Evolutionary conservation across 2,113 vertebrate genomes (phyloP).

Genomic region (Anguilla rostrata): DNA sequence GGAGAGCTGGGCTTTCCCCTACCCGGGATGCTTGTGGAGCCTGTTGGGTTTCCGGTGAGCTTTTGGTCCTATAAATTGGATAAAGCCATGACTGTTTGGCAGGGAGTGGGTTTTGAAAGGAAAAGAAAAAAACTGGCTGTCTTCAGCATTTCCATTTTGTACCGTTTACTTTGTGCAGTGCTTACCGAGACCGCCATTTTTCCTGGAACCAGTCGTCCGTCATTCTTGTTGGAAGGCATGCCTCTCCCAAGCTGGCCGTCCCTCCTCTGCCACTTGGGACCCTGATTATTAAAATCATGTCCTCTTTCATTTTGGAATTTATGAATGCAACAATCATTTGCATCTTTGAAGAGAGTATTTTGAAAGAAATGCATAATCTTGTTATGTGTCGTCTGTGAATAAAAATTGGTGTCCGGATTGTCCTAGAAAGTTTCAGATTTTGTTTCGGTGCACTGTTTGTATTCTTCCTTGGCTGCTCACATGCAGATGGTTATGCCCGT

Average conservation of each 20-base stretch:
- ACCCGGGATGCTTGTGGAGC: not conserved
- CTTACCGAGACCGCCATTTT: not conserved
- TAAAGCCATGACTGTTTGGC: not conserved
- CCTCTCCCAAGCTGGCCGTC: not conserved
- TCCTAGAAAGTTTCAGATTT: not conserved
- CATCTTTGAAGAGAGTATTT: not conserved
- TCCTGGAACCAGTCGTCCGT: not conserved
- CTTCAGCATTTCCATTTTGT: constrained; percentile 9
- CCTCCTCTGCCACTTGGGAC: not conserved
- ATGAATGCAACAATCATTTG: not conserved
- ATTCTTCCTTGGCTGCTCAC: not conserved
- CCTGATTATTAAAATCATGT: not conserved
- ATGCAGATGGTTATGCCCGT: not conserved
- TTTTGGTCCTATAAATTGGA: not conserved
- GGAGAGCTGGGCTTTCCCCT: not conserved
- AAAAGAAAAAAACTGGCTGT: not conserved
- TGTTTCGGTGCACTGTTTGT: not conserved
- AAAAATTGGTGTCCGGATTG: constrained; percentile 8
- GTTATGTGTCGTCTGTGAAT: constrained; percentile 19
- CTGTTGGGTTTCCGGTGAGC: not conserved
- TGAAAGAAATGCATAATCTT: not conserved
- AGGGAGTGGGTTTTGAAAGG: not conserved
- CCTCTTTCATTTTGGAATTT: not conserved
- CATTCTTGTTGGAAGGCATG: not conserved
- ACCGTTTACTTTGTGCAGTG: not conserved